A percentile compares a stretch with the other conserved stretches of the same genome.
phyloP scores from a whole-genome alignment of 2,113 vertebrate genomes.

The Lipotes vexillifer region DNA sequence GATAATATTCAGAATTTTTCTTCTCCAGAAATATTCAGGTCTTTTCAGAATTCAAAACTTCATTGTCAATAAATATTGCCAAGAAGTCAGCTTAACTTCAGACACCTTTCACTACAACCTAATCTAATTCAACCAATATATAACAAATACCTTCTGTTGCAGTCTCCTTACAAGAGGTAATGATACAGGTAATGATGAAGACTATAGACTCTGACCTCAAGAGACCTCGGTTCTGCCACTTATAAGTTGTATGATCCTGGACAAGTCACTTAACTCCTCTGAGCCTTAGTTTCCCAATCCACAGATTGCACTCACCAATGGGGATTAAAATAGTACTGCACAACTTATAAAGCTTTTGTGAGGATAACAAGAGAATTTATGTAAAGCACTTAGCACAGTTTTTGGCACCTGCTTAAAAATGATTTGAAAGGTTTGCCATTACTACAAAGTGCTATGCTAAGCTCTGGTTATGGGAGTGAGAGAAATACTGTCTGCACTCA shows the following conservation, averaged over 20 bases:
- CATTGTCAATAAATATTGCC: neutral
- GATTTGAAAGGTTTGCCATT: neutral
- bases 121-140: neutral
- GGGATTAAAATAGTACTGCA: neutral
- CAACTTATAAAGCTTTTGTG: neutral
- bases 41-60: conserved; percentile 1
- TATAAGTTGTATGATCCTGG: neutral
- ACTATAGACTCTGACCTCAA: neutral
- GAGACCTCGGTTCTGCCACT: neutral
- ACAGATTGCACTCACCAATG: neutral
- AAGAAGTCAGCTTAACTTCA: neutral
- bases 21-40: neutral
- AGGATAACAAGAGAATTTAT: neutral
- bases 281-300: neutral
- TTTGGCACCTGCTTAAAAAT: neutral
- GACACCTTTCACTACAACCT: neutral
- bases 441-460: neutral
- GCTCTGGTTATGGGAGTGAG: neutral
- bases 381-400: neutral
- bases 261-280: neutral
- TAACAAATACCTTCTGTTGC: neutral
- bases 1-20: neutral
- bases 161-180: neutral
- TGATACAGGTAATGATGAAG: neutral
- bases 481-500: neutral